Percentiles rank a stretch among this genome's conserved stretches.
These are phyloP conservation scores for Ctenodactylus gundi DNA, from an alignment of 2,113 vertebrate species.

Conservation along the genomic window DNA sequence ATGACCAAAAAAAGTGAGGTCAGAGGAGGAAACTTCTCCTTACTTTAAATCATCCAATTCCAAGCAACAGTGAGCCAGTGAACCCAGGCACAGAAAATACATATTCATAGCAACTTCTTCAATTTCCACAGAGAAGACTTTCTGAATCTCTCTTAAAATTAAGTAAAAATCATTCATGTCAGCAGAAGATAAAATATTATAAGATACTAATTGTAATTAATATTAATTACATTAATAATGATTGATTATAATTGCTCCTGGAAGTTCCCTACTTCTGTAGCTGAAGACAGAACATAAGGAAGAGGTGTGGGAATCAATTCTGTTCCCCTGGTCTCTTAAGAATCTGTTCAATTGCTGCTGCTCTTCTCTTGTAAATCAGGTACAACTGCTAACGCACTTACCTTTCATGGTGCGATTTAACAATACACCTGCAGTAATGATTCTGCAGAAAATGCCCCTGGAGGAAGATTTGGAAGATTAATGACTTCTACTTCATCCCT, in stretches of 20 bases:
- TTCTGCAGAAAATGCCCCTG: constrained; percentile 32
- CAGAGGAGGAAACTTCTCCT: background rate
- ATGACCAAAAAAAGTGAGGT: background rate
- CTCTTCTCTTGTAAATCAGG: background rate
- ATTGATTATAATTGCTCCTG: background rate
- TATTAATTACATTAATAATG: too few species aligned
- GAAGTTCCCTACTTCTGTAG: background rate
- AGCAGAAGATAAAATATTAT: too few species aligned
- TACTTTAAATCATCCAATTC: background rate
- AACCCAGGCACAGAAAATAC: background rate
- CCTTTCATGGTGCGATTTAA: background rate
- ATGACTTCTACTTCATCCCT: constrained; percentile 39
- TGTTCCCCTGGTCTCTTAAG: background rate
- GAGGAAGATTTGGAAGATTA: background rate
- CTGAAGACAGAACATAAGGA: background rate
- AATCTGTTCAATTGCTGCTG: background rate
- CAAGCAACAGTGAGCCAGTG: background rate
- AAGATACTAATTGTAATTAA: too few species aligned
- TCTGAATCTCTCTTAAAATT: constrained; percentile 1
- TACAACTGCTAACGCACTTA: constrained; percentile 25
- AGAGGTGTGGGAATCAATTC: background rate
- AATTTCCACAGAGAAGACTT: constrained; percentile 8
- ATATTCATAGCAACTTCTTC: background rate
- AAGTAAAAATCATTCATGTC: background rate
- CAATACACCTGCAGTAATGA: background rate